A percentile compares a stretch with the other conserved stretches of the same genome.
Conservation (phyloP, 2,888 invertebrate species). For the Autographa pulchrina region DNA sequence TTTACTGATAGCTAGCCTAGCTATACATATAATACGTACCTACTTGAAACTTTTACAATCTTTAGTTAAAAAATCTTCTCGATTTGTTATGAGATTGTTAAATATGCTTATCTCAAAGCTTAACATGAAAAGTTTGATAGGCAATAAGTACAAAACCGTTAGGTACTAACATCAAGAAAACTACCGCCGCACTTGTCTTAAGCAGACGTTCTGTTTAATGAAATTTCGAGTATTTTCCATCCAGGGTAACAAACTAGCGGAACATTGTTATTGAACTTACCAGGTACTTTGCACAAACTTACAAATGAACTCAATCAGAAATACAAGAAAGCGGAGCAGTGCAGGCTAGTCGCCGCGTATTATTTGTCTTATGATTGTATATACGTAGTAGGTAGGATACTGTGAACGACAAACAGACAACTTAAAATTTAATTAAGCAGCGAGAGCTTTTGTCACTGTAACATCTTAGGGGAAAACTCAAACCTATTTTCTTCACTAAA, state of each 20-base stretch:
- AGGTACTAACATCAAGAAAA: slow-evolving; percentile 66
- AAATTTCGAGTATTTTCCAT: slow-evolving; percentile 62
- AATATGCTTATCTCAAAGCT: slow-evolving; percentile 55
- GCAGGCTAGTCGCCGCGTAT: slow-evolving; percentile 27
- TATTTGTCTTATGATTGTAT: slow-evolving; percentile 36
- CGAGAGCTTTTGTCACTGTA: slow-evolving; percentile 66
- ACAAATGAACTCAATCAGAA: slow-evolving; percentile 51
- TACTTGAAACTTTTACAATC: no score
- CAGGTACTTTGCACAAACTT: slow-evolving; percentile 43
- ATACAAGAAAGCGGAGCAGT: slow-evolving; percentile 27
- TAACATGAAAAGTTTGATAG: slow-evolving; percentile 67
- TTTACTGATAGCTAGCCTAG: no score
- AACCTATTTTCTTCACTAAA: slow-evolving; percentile 48
- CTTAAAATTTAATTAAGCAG: slow-evolving; percentile 73
- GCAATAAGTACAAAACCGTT: slow-evolving; percentile 65
- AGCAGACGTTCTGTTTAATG: slow-evolving; percentile 65
- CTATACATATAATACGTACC: no score
- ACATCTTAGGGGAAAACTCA: slow-evolving; percentile 65
- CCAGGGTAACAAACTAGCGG: slow-evolving; percentile 36
- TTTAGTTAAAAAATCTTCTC: neutral
- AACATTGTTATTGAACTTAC: slow-evolving; percentile 48
- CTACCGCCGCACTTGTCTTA: slow-evolving; percentile 63
- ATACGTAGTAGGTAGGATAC: slow-evolving; percentile 37
- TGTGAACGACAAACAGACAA: slow-evolving; percentile 63
- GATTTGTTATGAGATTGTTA: slow-evolving; percentile 56